phyloP scores from a whole-genome alignment of 2,888 invertebrate species.

The Lottia scabra region DNA sequence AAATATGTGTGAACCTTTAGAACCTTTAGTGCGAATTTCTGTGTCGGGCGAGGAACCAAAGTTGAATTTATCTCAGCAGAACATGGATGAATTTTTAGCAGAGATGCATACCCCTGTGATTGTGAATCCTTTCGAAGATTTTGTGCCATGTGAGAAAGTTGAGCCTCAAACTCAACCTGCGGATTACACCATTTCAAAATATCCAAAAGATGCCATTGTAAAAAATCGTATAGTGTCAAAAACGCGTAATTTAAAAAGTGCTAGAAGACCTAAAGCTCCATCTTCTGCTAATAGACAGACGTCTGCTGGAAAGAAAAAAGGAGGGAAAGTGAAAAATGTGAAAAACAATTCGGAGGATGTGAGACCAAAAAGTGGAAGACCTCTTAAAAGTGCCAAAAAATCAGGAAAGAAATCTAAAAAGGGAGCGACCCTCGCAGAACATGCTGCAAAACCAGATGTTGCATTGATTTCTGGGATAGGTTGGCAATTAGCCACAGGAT shows the following conservation, averaged over 20 bases:
- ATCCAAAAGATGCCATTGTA: conserved; percentile 32
- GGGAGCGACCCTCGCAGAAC: conserved; percentile 33
- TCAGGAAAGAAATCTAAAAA: conserved; percentile 43
- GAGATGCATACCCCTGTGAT: conserved; percentile 50
- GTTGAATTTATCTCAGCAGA: conserved; percentile 17
- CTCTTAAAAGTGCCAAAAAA: conserved; percentile 40
- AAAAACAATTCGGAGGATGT: conserved; percentile 40
- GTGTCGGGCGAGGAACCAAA: conserved; percentile 14
- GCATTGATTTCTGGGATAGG: conserved; percentile 62
- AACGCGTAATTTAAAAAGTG: conserved; percentile 37
- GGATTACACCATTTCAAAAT: conserved; percentile 38
- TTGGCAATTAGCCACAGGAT: conserved; percentile 59
- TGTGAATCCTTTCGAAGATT: conserved; percentile 59
- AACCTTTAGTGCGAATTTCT: conserved; percentile 31
- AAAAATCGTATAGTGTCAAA: conserved; percentile 43
- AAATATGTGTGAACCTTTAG: conserved; percentile 8
- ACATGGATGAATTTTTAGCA: conserved; percentile 6
- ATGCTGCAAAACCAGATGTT: conserved; percentile 47
- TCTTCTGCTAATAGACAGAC: conserved; percentile 38
- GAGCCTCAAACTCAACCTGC: conserved; percentile 4
- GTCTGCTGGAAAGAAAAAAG: conserved; percentile 42
- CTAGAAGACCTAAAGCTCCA: conserved; percentile 36
- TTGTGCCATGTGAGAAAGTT: conserved; percentile 33
- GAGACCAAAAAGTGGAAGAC: conserved; percentile 53
- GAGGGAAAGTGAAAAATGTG: conserved; percentile 43